Evolutionary conservation across 1,140 invertebrate genomes (phyloP).

Genomic region (Lepidotrigona ventralis): DNA sequence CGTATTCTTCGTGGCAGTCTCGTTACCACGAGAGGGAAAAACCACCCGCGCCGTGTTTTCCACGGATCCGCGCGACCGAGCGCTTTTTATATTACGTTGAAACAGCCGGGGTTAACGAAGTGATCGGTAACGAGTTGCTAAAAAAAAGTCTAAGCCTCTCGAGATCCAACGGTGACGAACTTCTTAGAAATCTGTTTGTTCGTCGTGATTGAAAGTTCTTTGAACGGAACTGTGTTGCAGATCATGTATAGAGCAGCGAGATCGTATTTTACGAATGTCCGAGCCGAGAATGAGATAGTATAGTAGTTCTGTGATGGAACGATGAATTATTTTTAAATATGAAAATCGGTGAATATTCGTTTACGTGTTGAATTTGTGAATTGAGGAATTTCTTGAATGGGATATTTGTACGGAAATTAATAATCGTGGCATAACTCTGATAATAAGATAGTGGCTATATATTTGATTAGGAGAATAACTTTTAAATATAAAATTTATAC

Average conservation of each 20-base stretch:
- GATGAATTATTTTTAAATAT: neutral
- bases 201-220: no score
- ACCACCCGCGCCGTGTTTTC: neutral
- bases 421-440: no score
- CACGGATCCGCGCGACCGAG: no score
- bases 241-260: no score
- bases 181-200: neutral
- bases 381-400: no score
- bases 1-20: neutral
- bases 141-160: neutral
- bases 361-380: neutral
- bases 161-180: neutral
- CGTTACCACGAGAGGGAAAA: neutral
- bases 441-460: no score
- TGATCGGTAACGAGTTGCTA: neutral
- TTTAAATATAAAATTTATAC: neutral
- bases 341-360: neutral
- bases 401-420: no score
- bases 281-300: neutral
- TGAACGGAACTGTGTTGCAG: no score
- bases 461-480: neutral
- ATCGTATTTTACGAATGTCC: neutral
- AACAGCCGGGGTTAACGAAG: slow-evolving; percentile 3
- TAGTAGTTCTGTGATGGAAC: neutral
- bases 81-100: neutral